phyloP scores from a whole-genome alignment of 1,140 invertebrate genomes.

The Monomorium pharaonis region DNA sequence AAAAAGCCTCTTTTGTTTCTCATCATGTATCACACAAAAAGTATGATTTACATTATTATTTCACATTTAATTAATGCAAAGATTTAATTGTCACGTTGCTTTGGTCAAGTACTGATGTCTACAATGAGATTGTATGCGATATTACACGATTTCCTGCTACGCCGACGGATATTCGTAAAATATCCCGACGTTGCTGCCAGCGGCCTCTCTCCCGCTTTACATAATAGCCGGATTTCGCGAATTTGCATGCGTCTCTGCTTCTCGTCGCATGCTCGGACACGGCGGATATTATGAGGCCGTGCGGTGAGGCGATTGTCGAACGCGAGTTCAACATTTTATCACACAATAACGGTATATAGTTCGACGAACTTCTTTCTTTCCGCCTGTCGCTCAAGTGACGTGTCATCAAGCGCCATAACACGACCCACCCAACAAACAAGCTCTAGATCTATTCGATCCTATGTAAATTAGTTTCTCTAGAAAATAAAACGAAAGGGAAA shows the following conservation, averaged over 20 bases:
- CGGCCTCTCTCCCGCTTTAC: conserved; percentile 21
- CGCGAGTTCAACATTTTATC: conserved; percentile 36
- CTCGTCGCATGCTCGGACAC: background rate
- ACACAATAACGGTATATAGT: conserved; percentile 24
- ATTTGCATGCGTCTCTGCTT: conserved; percentile 34
- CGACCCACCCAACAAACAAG: background rate
- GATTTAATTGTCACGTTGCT: background rate
- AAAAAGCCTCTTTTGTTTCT: background rate
- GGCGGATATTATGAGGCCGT: conserved; percentile 10
- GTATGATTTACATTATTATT: background rate
- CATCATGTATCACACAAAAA: background rate
- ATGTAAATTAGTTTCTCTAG: background rate
- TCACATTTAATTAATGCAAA: background rate
- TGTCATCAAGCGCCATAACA: background rate
- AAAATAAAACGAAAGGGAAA: conserved; percentile 19
- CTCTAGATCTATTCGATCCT: background rate
- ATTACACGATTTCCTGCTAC: background rate
- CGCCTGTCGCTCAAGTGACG: conserved; percentile 15
- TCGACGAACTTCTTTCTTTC: conserved; percentile 29
- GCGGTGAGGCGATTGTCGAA: conserved; percentile 13
- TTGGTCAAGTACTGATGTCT: background rate
- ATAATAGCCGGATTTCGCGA: conserved; percentile 48
- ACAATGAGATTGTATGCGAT: background rate
- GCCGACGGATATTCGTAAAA: conserved; percentile 30
- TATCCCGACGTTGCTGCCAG: conserved; percentile 12